A percentile compares a stretch with the other conserved stretches of the same genome.
These are phyloP conservation scores for Zaprionus tsacasi DNA, from an alignment of 1,140 invertebrate species.

Conservation along the genomic window DNA sequence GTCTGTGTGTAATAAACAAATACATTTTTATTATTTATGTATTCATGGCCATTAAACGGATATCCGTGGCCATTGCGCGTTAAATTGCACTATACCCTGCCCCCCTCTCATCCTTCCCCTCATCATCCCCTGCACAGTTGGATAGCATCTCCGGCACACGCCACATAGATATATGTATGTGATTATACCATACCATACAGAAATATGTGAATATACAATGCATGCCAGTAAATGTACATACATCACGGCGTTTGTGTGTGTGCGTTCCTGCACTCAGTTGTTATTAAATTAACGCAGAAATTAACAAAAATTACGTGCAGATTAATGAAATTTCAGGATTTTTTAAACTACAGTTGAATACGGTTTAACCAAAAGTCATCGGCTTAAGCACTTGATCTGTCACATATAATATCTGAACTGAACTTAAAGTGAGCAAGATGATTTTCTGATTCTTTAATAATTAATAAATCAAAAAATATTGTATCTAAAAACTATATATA, in stretches of 20 bases:
- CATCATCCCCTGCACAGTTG: neutral
- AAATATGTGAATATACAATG: constrained; percentile 20
- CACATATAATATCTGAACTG: neutral
- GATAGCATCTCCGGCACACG: constrained; percentile 1
- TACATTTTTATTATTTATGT: constrained; percentile 82
- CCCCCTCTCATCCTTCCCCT: neutral
- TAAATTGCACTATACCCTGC: constrained; percentile 64
- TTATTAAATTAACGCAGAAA: constrained; percentile 49
- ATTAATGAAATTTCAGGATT: constrained; percentile 37
- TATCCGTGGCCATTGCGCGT: constrained; percentile 78
- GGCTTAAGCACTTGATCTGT: constrained; percentile 8
- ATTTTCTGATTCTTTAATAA: no score
- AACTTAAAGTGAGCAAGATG: neutral
- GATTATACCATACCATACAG: neutral
- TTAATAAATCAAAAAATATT: no score
- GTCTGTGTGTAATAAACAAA: constrained; percentile 74
- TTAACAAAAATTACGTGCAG: constrained; percentile 41
- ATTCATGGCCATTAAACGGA: constrained; percentile 82
- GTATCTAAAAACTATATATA: no score
- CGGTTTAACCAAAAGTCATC: neutral
- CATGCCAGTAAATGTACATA: constrained; percentile 9
- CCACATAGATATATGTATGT: neutral
- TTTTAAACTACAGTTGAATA: neutral
- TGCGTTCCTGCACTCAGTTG: constrained; percentile 3
- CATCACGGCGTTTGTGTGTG: neutral